Base-by-base conservation (phyloP, 2,113 vertebrate genomes). In the Pseudopipra pipra region DNA sequence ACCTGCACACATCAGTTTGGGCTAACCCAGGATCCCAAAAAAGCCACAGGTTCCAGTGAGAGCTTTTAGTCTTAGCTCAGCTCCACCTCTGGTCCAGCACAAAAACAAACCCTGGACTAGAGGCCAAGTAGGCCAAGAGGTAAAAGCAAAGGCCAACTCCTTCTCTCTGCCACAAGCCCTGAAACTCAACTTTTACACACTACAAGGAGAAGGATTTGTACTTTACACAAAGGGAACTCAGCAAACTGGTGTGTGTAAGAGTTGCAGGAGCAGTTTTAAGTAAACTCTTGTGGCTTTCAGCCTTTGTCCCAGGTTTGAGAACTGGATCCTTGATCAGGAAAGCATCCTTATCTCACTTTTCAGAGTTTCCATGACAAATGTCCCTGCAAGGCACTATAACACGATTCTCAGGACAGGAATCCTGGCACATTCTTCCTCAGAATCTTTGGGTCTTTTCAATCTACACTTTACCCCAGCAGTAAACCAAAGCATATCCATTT, bases 231-330 rank as follows among this genome's bases (percentile, higher is more conserved):
- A 22, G n/a, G 44, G 41, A 68, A 70, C 54, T 68, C 35, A 35
- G 44, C 49, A 46, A 58, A 63, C 20, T 14, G 8, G 62, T 0
- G 3, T 1, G 2, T 9, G 0, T 0, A 8, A 8, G 52, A 67
- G 43, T 1, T n/a, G 39, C 79, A 85, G 77, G 55, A 71, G 16
- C n/a, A n/a, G 27, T 58, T 37, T 31, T 2, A 58, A 76, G 30
- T 3, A 2, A 82, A 23, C 16, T 37, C 8, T 4, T 21, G 6
- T 21, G 41, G 71, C 43, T 91, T 44, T 3, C 49, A 87, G 31
- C 28, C 31, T 66, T 41, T 54, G 70, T 62, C 18, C 55, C 66
- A 72, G 63, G 28, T 44, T 49, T 7, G 23, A 24, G 74, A 65
- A 44, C 54, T 43, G 67, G 10, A 28, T 15, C 68, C 80, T 16